Evolutionary conservation across 2,113 vertebrate species (phyloP).

Genomic region (Salvator merianae): DNA sequence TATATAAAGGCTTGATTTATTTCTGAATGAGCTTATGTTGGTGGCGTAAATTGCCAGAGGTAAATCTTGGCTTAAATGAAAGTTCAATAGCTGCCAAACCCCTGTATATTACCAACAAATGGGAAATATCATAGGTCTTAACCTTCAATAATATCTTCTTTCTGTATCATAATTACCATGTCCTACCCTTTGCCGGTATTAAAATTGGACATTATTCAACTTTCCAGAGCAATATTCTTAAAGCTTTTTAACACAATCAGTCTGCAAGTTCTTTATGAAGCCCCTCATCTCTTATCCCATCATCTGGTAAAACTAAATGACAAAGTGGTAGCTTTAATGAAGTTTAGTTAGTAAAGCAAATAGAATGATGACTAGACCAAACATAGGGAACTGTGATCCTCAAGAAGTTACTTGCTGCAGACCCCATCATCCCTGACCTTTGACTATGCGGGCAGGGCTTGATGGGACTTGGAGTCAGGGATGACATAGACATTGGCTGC

Average conservation of each 20-base stretch:
- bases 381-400: not conserved
- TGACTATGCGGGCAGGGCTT: too few relatives aligned
- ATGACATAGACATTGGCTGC: too few relatives aligned
- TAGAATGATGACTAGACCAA: not conserved
- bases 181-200: not conserved
- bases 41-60: conserved; percentile 14
- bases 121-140: conserved; percentile 25
- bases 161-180: conserved; percentile 8
- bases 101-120: conserved; percentile 16
- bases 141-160: not conserved
- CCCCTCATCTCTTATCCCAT: not conserved
- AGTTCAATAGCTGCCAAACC: not conserved
- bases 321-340: not conserved
- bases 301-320: not conserved
- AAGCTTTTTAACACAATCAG: not conserved
- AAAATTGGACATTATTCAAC: not conserved
- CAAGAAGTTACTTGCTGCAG: not conserved
- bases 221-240: conserved; percentile 1
- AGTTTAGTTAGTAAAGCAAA: not conserved
- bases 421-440: too few relatives aligned
- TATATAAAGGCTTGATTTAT: conserved; percentile 49
- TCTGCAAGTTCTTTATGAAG: not conserved
- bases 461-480: too few relatives aligned
- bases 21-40: conserved; percentile 13
- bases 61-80: conserved; percentile 49